Percentiles rank a stretch among this genome's conserved stretches.
Conservation (phyloP, 1,140 invertebrate genomes). For the Saxidomus purpurata region DNA sequence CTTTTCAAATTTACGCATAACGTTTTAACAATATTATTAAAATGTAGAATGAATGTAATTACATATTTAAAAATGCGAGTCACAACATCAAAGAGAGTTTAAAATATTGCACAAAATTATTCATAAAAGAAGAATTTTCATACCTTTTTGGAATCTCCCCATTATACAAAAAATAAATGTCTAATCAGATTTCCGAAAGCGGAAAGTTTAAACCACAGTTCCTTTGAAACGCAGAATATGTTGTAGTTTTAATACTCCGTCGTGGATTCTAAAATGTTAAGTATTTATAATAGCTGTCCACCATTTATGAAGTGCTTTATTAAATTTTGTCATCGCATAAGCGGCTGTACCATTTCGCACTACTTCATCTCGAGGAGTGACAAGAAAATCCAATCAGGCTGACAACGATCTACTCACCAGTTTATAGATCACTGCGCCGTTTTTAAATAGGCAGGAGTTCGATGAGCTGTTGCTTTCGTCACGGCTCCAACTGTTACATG, state of each 20-base stretch:
- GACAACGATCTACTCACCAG: conserved; percentile 1
- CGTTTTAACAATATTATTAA: too few species aligned
- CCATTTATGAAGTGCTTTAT: conserved; percentile 5
- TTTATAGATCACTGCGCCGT: conserved; percentile 23
- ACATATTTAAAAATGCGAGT: too few species aligned
- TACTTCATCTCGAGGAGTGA: conserved; percentile 38
- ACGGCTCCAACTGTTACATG: background rate
- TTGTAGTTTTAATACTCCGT: conserved; percentile 1
- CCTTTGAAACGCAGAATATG: background rate
- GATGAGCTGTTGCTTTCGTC: background rate
- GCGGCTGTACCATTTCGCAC: conserved; percentile 3
- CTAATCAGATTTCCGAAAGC: background rate
- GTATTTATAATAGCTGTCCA: conserved; percentile 21
- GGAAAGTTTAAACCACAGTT: too few species aligned
- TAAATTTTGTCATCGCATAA: conserved; percentile 34
- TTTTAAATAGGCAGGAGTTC: background rate
- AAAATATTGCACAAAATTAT: too few species aligned
- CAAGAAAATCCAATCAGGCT: conserved; percentile 30
- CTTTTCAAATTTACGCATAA: too few species aligned
- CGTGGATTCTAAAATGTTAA: background rate
- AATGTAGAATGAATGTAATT: too few species aligned
- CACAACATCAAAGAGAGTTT: too few species aligned
- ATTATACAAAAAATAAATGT: conserved; percentile 6
- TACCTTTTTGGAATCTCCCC: conserved; percentile 16
- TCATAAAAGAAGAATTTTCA: background rate